phyloP scores from a whole-genome alignment of 2,113 vertebrate species.

The Petrocephalus zakoni region DNA sequence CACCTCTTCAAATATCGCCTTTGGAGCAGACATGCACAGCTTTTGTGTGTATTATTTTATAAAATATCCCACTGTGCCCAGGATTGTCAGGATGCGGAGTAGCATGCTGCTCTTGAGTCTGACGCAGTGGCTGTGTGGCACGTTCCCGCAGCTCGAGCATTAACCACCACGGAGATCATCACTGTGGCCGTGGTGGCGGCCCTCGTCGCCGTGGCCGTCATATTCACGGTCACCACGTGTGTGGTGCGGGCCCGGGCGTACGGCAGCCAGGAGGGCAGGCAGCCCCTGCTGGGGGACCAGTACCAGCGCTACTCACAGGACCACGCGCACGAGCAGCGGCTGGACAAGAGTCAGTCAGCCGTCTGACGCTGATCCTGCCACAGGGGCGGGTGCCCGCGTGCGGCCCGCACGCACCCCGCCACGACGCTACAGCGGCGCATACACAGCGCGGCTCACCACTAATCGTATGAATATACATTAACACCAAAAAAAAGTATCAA shows the following conservation, averaged over 20 bases:
- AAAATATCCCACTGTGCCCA: not conserved
- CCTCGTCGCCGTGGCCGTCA: conserved; percentile 70
- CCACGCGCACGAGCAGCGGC: conserved; percentile 59
- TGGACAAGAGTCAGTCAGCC: conserved; percentile 70
- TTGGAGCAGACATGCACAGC: not conserved
- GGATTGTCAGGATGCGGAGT: not conserved
- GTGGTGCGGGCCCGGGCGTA: conserved; percentile 60
- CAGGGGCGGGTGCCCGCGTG: not conserved
- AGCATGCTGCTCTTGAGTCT: not conserved
- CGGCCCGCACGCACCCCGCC: not conserved
- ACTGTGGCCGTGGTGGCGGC: conserved; percentile 76
- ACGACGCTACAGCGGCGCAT: not conserved
- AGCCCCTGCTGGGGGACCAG: conserved; percentile 82
- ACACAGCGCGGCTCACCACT: not conserved
- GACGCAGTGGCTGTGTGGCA: not conserved
- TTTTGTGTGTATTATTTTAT: not conserved
- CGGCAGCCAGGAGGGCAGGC: conserved; percentile 65
- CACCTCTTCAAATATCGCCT: not conserved
- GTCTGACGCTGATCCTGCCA: conserved; percentile 53
- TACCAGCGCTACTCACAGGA: conserved; percentile 87
- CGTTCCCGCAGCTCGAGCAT: conserved; percentile 58
- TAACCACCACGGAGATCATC: conserved; percentile 79
- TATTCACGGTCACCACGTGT: conserved; percentile 71
- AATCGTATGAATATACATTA: not conserved
- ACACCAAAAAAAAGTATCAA: not conserved